Evolutionary conservation across 2,888 invertebrate species (phyloP), one percentile per base, ranked within the genome.

Genomic region (Stictocephala bisonia): DNA sequence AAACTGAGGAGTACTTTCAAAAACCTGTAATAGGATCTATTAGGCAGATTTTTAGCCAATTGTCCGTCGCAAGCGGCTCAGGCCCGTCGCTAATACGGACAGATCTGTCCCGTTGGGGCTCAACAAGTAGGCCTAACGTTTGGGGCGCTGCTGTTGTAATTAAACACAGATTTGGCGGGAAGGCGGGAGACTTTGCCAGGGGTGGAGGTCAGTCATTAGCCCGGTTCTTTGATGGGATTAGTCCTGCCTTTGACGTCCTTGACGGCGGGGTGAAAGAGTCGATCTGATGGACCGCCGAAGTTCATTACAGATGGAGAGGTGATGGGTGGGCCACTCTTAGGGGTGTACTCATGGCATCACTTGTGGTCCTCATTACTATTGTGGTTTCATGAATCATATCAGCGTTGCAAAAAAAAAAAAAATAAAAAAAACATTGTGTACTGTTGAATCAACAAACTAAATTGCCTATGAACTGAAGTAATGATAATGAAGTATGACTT

Each of bases 141-240:
- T n/a, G n/a, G n/a, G n/a, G n/a, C n/a, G n/a, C n/a, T n/a, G n/a
- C n/a, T n/a, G n/a, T n/a, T n/a, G n/a, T n/a, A n/a, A 4, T 18
- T 31, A 27, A 60, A 29, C 60, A 60, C 60, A 40, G 60, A 60
- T 60, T 60, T 60, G 35, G 35, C 35, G 35, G 35, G 35, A 31
- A 31, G 35, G 35, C 35, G 35, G 35, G 35, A 9, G 35, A 31
- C 35, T 31, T 31, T 31, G 35, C 6, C 35, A 6, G 35, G 35
- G 35, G 11, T 6, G 35, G 35, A 9, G 35, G 35, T 31, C 35
- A 31, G 35, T 31, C 35, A 31, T 31, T 31, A 31, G 35, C 35
- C 11, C 35, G 11, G 35, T 31, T 31, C 35, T 31, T 31, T 31
- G 35, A 31, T 31, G 35, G 35, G 35, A 31, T 31, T 31, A 31